These are phyloP conservation scores for Argentina silus DNA, from an alignment of 2,797 vertebrate genomes.

Conservation along the genomic window DNA sequence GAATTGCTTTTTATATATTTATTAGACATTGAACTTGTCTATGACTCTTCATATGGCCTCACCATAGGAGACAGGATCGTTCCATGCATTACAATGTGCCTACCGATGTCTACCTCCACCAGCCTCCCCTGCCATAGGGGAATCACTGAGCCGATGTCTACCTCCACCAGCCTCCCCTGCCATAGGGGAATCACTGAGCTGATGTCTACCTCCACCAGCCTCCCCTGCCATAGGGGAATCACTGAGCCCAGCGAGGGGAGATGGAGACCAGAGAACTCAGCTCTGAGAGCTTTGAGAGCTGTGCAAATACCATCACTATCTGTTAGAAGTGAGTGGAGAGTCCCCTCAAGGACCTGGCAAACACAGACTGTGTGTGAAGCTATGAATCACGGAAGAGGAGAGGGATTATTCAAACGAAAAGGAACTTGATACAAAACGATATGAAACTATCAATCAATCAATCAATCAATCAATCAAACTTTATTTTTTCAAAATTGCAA, in stretches of 20 bases:
- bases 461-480: fast-evolving
- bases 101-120: too few species aligned
- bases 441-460: not conserved
- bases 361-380: conserved; percentile 54
- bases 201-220: too few species aligned
- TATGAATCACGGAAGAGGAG: conserved; percentile 62
- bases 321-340: conserved; percentile 41
- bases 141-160: not conserved
- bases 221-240: too few species aligned
- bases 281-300: conserved; percentile 66
- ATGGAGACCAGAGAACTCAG: conserved; percentile 38
- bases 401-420: not conserved
- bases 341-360: conserved; percentile 58
- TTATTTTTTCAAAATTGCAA: too few species aligned
- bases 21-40: too few species aligned
- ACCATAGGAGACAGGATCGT: too few species aligned
- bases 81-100: too few species aligned
- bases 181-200: too few species aligned
- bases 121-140: too few species aligned
- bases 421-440: not conserved
- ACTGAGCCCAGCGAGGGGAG: not conserved
- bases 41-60: too few species aligned
- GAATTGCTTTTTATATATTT: too few species aligned
- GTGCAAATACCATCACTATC: conserved; percentile 72
- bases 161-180: too few species aligned